Base-by-base conservation (phyloP, 1,140 invertebrate genomes). In the Nixonia krombeini region DNA sequence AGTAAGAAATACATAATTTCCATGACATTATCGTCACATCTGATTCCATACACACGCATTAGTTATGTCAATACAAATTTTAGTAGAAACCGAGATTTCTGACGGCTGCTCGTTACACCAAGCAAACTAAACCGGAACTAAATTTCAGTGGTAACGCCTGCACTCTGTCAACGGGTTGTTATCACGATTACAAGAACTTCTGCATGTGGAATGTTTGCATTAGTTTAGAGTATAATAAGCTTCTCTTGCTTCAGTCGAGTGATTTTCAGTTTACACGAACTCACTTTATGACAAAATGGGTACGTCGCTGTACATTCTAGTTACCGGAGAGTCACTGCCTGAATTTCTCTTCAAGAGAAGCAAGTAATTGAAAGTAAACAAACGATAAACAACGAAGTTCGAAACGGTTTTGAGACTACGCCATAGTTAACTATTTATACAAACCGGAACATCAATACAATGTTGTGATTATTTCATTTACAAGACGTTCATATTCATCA, bases 161-260 rank as follows among this genome's bases (percentile, higher is more conserved):
- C 26, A 17, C 25, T 49, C 18, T 29, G 15, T 29, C 63, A 62
- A 55, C 57, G 31, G 25, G 49, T 26, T 61, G 63, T 67, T 67
- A 61, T 62, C 56, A 52, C 63, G 51, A 70, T 62, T 61, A 50
- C 33, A 29, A 44, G 21, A 23, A 44, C 29, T 35, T 44, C 49
- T 31, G 38, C 26, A 46, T 49, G 18, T 41, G 45, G 46, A 59
- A 50, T 59, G 44, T 59, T 59, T 59, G 56, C 10, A 35, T 44
- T 59, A 50, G 45, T 59, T 59, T 50, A 59, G 25, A 59, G 33
- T 38, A 46, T 44, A 35, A 33, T 57, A 49, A 49, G 46, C 46
- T 33, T 33, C 31, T 18, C 46, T 18, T 16, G 29, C 37, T 40
- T 42, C n/a, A 25, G 12, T 8, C 12, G 8, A 25, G 40, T 18